Evolutionary conservation across 1,140 invertebrate species (phyloP).

Genomic region (Drosophila arawakana): DNA sequence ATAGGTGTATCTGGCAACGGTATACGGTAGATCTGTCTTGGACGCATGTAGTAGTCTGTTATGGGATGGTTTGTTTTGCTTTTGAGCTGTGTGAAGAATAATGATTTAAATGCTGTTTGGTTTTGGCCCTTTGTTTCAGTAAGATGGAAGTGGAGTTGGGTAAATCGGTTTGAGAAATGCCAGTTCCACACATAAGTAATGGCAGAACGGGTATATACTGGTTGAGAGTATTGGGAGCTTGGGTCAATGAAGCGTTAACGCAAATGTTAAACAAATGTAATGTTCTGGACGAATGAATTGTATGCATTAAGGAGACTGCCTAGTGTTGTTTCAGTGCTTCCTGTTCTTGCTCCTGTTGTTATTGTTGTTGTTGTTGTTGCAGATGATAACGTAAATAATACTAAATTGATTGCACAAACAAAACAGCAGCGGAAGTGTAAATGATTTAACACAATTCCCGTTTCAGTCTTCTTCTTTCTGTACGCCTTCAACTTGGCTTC

Average conservation of each 20-base stretch:
- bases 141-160: background rate
- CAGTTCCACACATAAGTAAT: constrained; percentile 71
- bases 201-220: constrained; percentile 32
- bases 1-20: constrained; percentile 15
- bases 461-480: constrained; percentile 43
- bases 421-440: constrained; percentile 79
- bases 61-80: constrained; percentile 14
- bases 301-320: constrained; percentile 49
- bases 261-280: constrained; percentile 83
- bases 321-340: background rate
- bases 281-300: constrained; percentile 78
- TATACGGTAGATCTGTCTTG: constrained; percentile 23
- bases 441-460: constrained; percentile 78
- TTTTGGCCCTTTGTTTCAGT: constrained; percentile 26
- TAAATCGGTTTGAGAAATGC: constrained; percentile 58
- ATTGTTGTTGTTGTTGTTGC: constrained; percentile 22
- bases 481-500: constrained; percentile 57
- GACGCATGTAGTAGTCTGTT: background rate
- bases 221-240: constrained; percentile 20
- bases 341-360: constrained; percentile 8
- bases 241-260: constrained; percentile 76
- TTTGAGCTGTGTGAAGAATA: constrained; percentile 53
- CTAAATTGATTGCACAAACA: constrained; percentile 82
- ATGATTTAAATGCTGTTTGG: constrained; percentile 78
- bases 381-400: constrained; percentile 77